Evolutionary conservation across 1,140 invertebrate species (phyloP).

Genomic region (Nephotettix cincticeps): DNA sequence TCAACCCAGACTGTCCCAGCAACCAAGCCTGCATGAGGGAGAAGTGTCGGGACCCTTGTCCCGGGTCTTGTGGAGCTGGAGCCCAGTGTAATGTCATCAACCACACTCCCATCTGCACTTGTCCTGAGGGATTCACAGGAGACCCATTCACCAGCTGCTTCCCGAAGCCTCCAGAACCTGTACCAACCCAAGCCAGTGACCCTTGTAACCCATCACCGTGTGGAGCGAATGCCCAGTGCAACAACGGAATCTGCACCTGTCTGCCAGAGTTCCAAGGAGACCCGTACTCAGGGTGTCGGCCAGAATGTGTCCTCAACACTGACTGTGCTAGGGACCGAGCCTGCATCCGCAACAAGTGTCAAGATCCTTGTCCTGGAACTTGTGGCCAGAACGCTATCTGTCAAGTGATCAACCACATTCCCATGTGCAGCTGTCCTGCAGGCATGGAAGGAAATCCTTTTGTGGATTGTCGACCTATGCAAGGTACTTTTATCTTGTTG

Average conservation of each 20-base stretch:
- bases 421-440: slow-evolving; percentile 67
- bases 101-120: slow-evolving; percentile 57
- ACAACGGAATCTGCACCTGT: slow-evolving; percentile 58
- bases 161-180: slow-evolving; percentile 43
- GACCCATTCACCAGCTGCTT: slow-evolving; percentile 53
- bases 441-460: slow-evolving; percentile 51
- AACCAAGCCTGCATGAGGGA: slow-evolving; percentile 47
- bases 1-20: slow-evolving; percentile 46
- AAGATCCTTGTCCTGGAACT: slow-evolving; percentile 65
- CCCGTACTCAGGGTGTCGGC: slow-evolving; percentile 69
- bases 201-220: slow-evolving; percentile 56
- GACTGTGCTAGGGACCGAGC: slow-evolving; percentile 67
- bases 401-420: slow-evolving; percentile 65
- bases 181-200: slow-evolving; percentile 41
- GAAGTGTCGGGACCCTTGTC: slow-evolving; percentile 45
- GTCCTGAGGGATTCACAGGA: slow-evolving; percentile 53
- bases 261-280: slow-evolving; percentile 66
- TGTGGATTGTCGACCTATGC: slow-evolving; percentile 47
- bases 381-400: slow-evolving; percentile 67
- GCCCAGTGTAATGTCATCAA: slow-evolving; percentile 54
- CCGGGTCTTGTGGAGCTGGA: slow-evolving; percentile 61
- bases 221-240: slow-evolving; percentile 52
- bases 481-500: too few species aligned
- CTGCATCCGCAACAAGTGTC: slow-evolving; percentile 67
- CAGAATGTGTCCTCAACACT: slow-evolving; percentile 67